phyloP scores from a whole-genome alignment of 2,888 invertebrate genomes.

The Drosophila yooni region DNA sequence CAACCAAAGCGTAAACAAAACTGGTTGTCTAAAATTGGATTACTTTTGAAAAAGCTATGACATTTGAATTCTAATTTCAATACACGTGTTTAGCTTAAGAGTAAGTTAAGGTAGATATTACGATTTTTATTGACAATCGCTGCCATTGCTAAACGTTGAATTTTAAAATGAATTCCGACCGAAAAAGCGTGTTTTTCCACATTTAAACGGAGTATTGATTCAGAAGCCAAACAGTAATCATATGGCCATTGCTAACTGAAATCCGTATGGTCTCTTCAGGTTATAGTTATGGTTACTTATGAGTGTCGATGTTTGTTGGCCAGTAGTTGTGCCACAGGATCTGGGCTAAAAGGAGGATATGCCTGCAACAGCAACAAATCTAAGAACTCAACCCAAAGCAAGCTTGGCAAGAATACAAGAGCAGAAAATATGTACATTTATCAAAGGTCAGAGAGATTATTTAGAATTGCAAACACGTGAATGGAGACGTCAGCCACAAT shows the following conservation, averaged over 20 bases:
- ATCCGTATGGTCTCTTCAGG: background rate
- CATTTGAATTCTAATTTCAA: background rate
- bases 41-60: background rate
- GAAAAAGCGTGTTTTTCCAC: background rate
- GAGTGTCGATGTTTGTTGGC: background rate
- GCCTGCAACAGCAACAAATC: conserved; percentile 1
- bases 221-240: background rate
- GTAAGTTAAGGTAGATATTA: no score
- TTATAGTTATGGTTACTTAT: background rate
- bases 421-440: conserved; percentile 53
- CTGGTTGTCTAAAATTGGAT: background rate
- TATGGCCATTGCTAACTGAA: background rate
- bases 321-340: background rate
- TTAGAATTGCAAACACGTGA: conserved; percentile 48
- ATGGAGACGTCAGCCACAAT: conserved; percentile 49
- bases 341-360: background rate
- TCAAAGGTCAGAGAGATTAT: conserved; percentile 56
- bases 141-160: no score
- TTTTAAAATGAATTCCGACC: background rate
- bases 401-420: conserved; percentile 18
- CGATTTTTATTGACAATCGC: no score
- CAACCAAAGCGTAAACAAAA: background rate
- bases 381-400: background rate
- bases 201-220: background rate
- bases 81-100: background rate